Percentiles rank a stretch among this genome's conserved stretches.
Evolutionary conservation across 2,113 vertebrate species (phyloP).

Genomic region (Synodontis membranacea): DNA sequence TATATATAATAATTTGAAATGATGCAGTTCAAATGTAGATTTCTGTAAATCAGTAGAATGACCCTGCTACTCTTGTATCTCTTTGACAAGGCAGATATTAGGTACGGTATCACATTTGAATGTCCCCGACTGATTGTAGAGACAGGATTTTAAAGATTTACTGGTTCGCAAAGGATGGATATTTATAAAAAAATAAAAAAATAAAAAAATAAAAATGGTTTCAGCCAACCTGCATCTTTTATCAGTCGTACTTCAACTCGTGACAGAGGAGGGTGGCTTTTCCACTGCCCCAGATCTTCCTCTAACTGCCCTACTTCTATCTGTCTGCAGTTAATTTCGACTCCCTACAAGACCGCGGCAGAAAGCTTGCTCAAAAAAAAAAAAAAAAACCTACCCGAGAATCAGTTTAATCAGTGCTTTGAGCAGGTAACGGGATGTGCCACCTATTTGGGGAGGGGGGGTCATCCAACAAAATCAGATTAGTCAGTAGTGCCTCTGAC

Average conservation of each 20-base stretch:
- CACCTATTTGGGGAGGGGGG: neutral
- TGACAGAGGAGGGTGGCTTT: slow-evolving; percentile 35
- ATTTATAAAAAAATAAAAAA: neutral
- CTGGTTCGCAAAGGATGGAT: neutral
- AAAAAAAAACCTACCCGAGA: neutral
- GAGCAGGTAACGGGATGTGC: slow-evolving; percentile 26
- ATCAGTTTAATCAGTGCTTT: slow-evolving; percentile 31
- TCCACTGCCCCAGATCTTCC: slow-evolving; percentile 59
- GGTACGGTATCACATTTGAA: slow-evolving; percentile 21
- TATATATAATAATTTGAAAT: too few species aligned
- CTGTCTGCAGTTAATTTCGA: slow-evolving; percentile 45
- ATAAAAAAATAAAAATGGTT: neutral
- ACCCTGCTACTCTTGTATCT: too few species aligned
- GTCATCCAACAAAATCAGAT: slow-evolving; percentile 9
- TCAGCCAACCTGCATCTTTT: neutral
- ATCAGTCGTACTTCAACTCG: neutral
- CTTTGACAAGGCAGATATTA: neutral
- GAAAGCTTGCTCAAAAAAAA: slow-evolving; percentile 8
- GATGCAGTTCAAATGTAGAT: too few species aligned
- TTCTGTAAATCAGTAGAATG: too few species aligned
- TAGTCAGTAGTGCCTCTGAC: neutral
- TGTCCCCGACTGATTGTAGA: neutral
- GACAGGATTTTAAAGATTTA: neutral
- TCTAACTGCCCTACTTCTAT: slow-evolving; percentile 59
- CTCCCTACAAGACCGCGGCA: neutral